A percentile compares a stretch with the other conserved stretches of the same genome.
Evolutionary conservation across 2,797 vertebrate species (phyloP).

Genomic region (Echeneis naucrates): DNA sequence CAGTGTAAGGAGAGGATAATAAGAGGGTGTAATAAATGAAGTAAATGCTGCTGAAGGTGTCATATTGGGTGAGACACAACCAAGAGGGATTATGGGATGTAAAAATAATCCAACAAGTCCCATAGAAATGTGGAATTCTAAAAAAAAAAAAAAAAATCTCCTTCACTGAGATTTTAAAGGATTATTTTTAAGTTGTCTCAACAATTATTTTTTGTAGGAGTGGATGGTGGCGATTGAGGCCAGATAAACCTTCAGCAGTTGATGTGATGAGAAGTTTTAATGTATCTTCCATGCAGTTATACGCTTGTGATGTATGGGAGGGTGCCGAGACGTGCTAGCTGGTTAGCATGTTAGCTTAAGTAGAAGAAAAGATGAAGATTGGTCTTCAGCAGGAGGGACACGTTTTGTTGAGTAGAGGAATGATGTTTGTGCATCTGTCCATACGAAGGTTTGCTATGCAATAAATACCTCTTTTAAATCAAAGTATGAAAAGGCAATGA

Average conservation of each 20-base stretch:
- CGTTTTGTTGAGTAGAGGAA: not conserved
- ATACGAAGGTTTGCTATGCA: not conserved
- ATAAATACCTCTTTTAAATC: not conserved
- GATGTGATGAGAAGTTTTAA: not conserved
- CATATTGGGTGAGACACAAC: slow-evolving; percentile 15
- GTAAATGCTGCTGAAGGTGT: slow-evolving; percentile 42
- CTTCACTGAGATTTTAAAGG: not conserved
- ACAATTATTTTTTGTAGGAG: not conserved
- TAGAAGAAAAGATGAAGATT: too few species aligned
- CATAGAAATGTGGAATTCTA: too few species aligned
- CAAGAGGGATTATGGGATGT: slow-evolving; percentile 1
- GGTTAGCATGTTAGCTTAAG: not conserved
- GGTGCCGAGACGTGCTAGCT: not conserved
- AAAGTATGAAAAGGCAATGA: not conserved
- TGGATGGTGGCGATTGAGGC: not conserved
- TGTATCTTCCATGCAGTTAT: not conserved
- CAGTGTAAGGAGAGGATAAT: slow-evolving; percentile 62
- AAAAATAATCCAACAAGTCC: too few species aligned
- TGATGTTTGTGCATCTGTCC: not conserved
- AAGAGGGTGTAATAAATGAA: slow-evolving; percentile 58
- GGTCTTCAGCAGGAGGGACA: too few species aligned
- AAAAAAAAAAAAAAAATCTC: not conserved
- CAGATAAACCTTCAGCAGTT: not conserved
- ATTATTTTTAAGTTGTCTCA: too few species aligned
- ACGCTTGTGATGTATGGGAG: too few species aligned